Percentiles rank a stretch among this genome's conserved stretches.
These are phyloP conservation scores for Ypsolopha sequella DNA, from an alignment of 2,888 invertebrate species.

Conservation along the genomic window DNA sequence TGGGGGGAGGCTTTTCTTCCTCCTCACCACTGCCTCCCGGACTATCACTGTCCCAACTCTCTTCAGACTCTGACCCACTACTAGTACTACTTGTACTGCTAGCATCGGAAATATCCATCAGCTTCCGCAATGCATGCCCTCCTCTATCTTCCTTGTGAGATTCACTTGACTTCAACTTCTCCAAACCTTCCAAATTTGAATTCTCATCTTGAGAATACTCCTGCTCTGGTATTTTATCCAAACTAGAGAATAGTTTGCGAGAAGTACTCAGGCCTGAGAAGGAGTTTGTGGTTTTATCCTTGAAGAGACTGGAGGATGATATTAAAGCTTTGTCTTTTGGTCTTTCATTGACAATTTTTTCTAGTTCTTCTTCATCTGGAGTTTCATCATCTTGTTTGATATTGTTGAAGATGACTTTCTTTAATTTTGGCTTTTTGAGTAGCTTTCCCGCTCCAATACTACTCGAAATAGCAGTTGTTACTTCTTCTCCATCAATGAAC, in stretches of 20 bases:
- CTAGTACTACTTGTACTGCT: slow-evolving; percentile 57
- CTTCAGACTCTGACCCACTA: slow-evolving; percentile 57
- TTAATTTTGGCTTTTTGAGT: slow-evolving; percentile 61
- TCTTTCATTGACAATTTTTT: slow-evolving; percentile 44
- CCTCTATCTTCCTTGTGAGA: slow-evolving; percentile 47
- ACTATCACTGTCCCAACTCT: slow-evolving; percentile 59
- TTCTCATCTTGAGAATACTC: slow-evolving; percentile 52
- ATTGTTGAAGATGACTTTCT: slow-evolving; percentile 57
- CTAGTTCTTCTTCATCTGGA: slow-evolving; percentile 36
- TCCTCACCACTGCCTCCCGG: slow-evolving; percentile 48
- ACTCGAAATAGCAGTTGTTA: slow-evolving; percentile 26
- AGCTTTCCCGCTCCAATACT: slow-evolving; percentile 46
- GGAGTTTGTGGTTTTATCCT: slow-evolving; percentile 54
- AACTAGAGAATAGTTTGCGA: slow-evolving; percentile 44
- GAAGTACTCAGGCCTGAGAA: slow-evolving; percentile 43
- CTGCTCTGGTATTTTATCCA: slow-evolving; percentile 41
- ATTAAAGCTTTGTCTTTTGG: slow-evolving; percentile 34
- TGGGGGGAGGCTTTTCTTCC: slow-evolving; percentile 48
- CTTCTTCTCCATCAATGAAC: slow-evolving; percentile 79
- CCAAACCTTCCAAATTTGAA: slow-evolving; percentile 41
- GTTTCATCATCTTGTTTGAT: slow-evolving; percentile 41
- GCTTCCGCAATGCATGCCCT: slow-evolving; percentile 59
- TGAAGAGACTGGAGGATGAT: slow-evolving; percentile 48
- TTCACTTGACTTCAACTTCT: slow-evolving; percentile 41
- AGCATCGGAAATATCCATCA: slow-evolving; percentile 63